Conservation (phyloP, 2,113 vertebrate genomes). For the Plotosus lineatus region DNA sequence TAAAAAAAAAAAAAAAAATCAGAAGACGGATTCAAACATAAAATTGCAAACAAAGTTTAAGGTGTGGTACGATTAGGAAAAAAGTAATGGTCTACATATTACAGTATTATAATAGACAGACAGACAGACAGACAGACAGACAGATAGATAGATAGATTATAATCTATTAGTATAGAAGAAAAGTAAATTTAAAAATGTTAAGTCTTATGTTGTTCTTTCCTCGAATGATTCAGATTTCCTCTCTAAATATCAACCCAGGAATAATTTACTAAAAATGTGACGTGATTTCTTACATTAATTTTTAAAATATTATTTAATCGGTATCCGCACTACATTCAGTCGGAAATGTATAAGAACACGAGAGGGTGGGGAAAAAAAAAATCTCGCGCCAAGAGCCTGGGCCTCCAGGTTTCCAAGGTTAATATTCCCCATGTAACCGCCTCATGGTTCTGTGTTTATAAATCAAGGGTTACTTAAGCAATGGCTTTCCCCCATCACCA, state of each 20-base stretch:
- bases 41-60: too few species aligned
- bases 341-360: background rate
- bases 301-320: background rate
- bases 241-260: background rate
- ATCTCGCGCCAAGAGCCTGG: background rate
- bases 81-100: background rate
- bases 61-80: too few species aligned
- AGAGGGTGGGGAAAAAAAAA: too few species aligned
- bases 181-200: background rate
- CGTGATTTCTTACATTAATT: background rate
- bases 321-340: background rate
- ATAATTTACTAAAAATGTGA: background rate
- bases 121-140: background rate
- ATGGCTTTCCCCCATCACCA: slow-evolving; percentile 44
- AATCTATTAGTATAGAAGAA: background rate
- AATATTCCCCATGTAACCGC: slow-evolving; percentile 10
- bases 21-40: too few species aligned
- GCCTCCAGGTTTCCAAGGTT: background rate
- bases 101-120: background rate
- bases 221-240: background rate
- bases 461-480: slow-evolving; percentile 63
- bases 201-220: background rate
- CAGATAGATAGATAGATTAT: background rate
- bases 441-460: slow-evolving; percentile 47
- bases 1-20: too few species aligned